Evolutionary conservation across 2,113 vertebrate species (phyloP).

Genomic region (Lonchura striata): DNA sequence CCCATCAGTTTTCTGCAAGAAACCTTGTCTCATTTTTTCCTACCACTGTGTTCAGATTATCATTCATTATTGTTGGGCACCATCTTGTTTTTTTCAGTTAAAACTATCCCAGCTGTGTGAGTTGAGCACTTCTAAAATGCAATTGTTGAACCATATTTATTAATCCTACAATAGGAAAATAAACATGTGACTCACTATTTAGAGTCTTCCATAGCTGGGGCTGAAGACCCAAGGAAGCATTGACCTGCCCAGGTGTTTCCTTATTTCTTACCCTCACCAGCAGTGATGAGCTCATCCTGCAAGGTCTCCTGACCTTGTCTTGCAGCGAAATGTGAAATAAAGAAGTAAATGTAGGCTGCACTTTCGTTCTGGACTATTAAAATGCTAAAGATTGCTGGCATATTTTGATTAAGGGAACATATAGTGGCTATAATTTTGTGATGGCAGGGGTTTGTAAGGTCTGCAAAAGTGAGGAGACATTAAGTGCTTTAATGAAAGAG

Average conservation of each 20-base stretch:
- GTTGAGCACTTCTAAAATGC: not conserved
- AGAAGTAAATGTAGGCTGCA: rapidly evolving
- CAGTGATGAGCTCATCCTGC: not conserved
- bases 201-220: not conserved
- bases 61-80: not conserved
- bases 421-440: not conserved
- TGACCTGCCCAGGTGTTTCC: not conserved
- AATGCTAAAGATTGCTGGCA: rapidly evolving
- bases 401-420: not conserved
- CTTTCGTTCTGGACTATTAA: not conserved
- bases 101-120: not conserved
- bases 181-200: not conserved
- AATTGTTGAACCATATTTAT: not conserved
- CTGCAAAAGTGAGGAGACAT: rapidly evolving
- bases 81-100: not conserved
- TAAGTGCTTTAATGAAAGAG: rapidly evolving
- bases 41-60: not conserved
- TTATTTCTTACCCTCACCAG: not conserved
- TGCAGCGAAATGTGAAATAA: not conserved
- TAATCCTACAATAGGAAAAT: not conserved
- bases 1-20: not conserved
- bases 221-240: not conserved
- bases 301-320: not conserved
- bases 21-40: not conserved
- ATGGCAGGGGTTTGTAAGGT: not conserved